Conservation (phyloP, 1,140 invertebrate genomes). For the Melitaea cinxia region DNA sequence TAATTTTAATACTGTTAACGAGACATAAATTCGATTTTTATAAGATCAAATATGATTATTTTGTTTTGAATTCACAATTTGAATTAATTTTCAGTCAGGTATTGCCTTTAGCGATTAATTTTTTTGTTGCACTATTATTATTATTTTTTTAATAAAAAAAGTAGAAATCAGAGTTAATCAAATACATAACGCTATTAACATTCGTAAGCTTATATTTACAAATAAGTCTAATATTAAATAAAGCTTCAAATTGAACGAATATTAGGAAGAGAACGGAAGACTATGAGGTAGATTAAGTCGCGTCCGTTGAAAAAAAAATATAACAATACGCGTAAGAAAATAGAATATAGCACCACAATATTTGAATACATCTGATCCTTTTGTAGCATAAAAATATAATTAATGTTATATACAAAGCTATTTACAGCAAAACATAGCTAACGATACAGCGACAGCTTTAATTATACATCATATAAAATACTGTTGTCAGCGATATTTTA, state of each 20-base stretch:
- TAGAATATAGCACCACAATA: background rate
- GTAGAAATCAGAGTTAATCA: too few species aligned
- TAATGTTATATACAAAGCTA: too few species aligned
- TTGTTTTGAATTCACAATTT: slow-evolving; percentile 25
- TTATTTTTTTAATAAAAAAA: too few species aligned
- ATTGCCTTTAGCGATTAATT: too few species aligned
- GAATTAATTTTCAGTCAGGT: background rate
- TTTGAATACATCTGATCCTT: too few species aligned
- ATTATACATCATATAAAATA: too few species aligned
- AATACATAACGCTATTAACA: too few species aligned
- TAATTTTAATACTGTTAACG: background rate
- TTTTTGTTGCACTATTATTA: too few species aligned
- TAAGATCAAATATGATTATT: background rate
- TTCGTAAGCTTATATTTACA: slow-evolving; percentile 45
- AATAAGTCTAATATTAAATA: slow-evolving; percentile 56
- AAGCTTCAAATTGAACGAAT: slow-evolving; percentile 62
- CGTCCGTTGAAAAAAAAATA: slow-evolving; percentile 14
- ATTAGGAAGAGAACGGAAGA: slow-evolving; percentile 37
- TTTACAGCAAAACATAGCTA: too few species aligned
- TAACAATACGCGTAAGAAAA: background rate
- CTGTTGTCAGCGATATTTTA: background rate
- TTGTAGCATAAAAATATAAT: too few species aligned
- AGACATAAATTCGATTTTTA: background rate
- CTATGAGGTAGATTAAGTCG: slow-evolving; percentile 58
- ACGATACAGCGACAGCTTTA: too few species aligned